Conservation (phyloP, 2,888 invertebrate genomes). For the Heteropelma amictum region DNA sequence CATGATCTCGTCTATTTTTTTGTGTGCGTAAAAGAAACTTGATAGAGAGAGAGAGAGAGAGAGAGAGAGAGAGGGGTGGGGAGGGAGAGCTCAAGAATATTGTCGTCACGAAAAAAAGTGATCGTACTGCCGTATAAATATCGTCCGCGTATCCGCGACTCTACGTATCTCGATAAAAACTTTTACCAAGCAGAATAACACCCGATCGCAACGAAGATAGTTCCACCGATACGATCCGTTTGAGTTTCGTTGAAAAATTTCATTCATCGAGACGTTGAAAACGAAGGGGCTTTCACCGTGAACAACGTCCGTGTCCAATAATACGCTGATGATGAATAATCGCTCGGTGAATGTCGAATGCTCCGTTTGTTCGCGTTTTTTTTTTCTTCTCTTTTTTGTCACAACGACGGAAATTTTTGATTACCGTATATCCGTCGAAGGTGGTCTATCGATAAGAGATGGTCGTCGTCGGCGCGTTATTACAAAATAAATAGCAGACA, state of each 20-base stretch:
- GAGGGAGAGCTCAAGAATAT: constrained; percentile 30
- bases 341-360: not conserved
- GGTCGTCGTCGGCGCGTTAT: constrained; percentile 60
- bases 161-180: constrained; percentile 62
- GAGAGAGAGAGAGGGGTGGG: not conserved
- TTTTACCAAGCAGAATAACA: constrained; percentile 60
- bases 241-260: constrained; percentile 13
- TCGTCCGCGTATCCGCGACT: constrained; percentile 29
- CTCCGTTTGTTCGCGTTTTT: no score
- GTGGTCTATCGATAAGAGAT: constrained; percentile 58
- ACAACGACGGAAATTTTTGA: no score
- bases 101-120: constrained; percentile 55
- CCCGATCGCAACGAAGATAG: constrained; percentile 62
- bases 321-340: no score
- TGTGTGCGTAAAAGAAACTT: not conserved
- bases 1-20: constrained; percentile 9
- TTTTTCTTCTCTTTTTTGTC: no score
- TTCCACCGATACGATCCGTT: constrained; percentile 67
- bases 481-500: constrained; percentile 60
- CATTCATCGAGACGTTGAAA: not conserved
- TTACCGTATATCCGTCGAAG: no score
- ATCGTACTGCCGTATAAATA: constrained; percentile 67
- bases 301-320: no score
- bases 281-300: no score
- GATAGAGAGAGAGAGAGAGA: not conserved